A percentile compares a stretch with the other conserved stretches of the same genome.
Evolutionary conservation across 2,113 vertebrate species (phyloP).

Genomic region (Nothocercus nigrocapillus): DNA sequence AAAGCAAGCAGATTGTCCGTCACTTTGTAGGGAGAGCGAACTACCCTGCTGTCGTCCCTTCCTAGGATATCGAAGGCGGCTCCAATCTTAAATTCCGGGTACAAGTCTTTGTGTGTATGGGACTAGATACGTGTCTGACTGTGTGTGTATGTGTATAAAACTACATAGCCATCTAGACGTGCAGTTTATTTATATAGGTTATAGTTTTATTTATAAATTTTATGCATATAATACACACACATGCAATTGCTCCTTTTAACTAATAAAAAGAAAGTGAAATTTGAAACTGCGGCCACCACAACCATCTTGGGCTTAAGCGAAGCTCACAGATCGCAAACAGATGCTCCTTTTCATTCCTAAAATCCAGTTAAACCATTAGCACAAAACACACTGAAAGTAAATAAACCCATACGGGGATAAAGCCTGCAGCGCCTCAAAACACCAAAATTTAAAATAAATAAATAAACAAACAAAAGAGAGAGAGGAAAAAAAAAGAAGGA

Average conservation of each 20-base stretch:
- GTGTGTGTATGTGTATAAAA: background rate
- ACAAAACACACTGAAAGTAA: slow-evolving; percentile 37
- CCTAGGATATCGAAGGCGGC: background rate
- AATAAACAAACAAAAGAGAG: fast-evolving
- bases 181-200: slow-evolving; percentile 26
- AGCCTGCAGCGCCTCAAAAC: background rate
- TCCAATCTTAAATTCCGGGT: slow-evolving; percentile 20
- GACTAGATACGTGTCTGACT: background rate
- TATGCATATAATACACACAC: background rate
- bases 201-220: slow-evolving; percentile 41
- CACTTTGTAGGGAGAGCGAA: background rate
- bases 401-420: background rate
- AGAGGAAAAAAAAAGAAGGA: fast-evolving
- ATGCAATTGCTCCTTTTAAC: slow-evolving; percentile 42
- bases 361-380: slow-evolving; percentile 48
- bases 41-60: background rate
- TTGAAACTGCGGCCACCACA: slow-evolving; percentile 62
- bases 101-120: slow-evolving; percentile 59
- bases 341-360: slow-evolving; percentile 42
- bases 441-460: background rate
- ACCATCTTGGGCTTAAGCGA: slow-evolving; percentile 57
- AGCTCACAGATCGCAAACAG: slow-evolving; percentile 58
- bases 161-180: background rate
- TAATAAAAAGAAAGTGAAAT: slow-evolving; percentile 70
- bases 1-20: background rate